Conservation (phyloP, 2,888 invertebrate species). For the Drosophila setosimentum region DNA sequence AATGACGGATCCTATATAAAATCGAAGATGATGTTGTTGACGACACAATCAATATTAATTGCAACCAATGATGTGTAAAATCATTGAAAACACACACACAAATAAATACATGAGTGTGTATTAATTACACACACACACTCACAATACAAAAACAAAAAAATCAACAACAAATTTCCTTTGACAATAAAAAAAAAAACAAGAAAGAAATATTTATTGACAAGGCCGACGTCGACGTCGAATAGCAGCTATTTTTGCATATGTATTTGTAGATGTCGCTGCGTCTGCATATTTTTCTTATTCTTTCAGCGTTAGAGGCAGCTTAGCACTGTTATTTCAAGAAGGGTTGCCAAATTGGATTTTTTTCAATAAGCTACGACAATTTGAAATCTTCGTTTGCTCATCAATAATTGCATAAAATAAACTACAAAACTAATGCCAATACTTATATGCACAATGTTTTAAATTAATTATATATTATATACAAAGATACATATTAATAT, state of each 20-base stretch:
- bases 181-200: conserved; percentile 10
- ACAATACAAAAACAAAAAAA: conserved; percentile 15
- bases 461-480: not conserved
- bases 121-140: not conserved
- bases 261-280: not conserved
- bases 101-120: not conserved
- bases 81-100: not conserved
- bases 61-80: not conserved
- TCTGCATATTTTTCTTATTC: not conserved
- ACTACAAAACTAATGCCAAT: not conserved
- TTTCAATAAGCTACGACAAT: not conserved
- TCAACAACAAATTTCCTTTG: conserved; percentile 24
- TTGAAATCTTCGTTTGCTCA: not conserved
- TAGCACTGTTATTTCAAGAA: not conserved
- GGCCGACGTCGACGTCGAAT: conserved; percentile 14
- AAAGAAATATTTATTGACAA: conserved; percentile 27
- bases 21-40: conserved; percentile 23
- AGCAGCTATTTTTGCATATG: conserved; percentile 15
- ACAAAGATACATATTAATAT: not conserved
- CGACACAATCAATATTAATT: conserved; percentile 1
- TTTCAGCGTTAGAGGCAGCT: not conserved
- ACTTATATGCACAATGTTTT: not conserved
- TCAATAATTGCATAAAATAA: not conserved
- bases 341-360: too few species aligned
- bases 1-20: conserved; percentile 13